phyloP scores from a whole-genome alignment of 1,140 invertebrate species.

The Trichoplusia ni region DNA sequence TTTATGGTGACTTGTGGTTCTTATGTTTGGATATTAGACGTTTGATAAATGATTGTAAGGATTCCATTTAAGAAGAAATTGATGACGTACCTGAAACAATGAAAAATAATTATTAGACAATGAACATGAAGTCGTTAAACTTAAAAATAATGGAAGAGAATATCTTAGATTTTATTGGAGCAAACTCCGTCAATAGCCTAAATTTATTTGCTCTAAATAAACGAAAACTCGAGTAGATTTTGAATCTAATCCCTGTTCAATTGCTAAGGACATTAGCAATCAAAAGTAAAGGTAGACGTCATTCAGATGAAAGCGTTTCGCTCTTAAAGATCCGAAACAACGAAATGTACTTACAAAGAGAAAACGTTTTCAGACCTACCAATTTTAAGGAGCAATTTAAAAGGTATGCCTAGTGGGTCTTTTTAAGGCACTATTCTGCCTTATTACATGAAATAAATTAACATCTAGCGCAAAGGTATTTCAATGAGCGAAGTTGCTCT shows the following conservation, averaged over 20 bases:
- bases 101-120: not conserved
- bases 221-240: not conserved
- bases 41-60: not conserved
- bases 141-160: too few species aligned
- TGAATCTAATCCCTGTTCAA: not conserved
- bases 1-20: slow-evolving; percentile 10
- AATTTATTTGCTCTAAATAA: not conserved
- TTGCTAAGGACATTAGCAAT: slow-evolving; percentile 6
- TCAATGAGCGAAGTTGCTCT: slow-evolving; percentile 31
- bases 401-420: slow-evolving; percentile 23
- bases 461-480: slow-evolving; percentile 33
- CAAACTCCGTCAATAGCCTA: not conserved
- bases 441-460: slow-evolving; percentile 38
- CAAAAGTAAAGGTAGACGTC: slow-evolving; percentile 21
- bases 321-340: slow-evolving; percentile 22
- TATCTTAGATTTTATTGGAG: not conserved
- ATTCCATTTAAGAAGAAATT: not conserved
- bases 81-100: slow-evolving; percentile 27
- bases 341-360: slow-evolving; percentile 27
- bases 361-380: slow-evolving; percentile 26
- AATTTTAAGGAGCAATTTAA: slow-evolving; percentile 31
- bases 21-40: not conserved
- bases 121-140: too few species aligned
- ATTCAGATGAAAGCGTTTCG: slow-evolving; percentile 14
- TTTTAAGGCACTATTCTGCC: slow-evolving; percentile 18